A percentile compares a stretch with the other conserved stretches of the same genome.
phyloP scores from a whole-genome alignment of 2,113 vertebrate species.

The Neoarius graeffei region DNA sequence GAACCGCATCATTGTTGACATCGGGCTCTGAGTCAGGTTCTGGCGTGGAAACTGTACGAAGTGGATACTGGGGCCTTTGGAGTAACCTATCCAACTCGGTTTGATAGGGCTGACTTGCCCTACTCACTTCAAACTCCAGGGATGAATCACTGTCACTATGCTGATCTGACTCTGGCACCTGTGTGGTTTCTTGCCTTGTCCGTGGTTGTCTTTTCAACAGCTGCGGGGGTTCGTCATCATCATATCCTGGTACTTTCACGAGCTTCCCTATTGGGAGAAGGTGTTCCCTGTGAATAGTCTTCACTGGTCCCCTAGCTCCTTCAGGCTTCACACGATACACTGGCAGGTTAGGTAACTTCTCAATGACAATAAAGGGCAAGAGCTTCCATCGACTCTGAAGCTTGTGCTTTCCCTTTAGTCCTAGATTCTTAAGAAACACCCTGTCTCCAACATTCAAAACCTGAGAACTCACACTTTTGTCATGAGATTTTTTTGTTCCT shows the following conservation, averaged over 20 bases:
- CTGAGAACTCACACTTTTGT: neutral
- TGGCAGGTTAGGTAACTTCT: neutral
- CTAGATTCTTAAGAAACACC: too few species aligned
- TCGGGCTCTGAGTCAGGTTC: too few species aligned
- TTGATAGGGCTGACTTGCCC: too few species aligned
- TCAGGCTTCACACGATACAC: constrained; percentile 13
- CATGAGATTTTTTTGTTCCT: neutral
- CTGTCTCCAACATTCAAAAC: neutral
- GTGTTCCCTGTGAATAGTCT: constrained; percentile 6
- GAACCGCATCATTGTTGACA: too few species aligned
- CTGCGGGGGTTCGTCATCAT: neutral
- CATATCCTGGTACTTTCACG: neutral
- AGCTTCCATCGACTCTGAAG: neutral
- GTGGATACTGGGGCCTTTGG: too few species aligned
- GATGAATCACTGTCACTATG: too few species aligned
- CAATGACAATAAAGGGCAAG: neutral
- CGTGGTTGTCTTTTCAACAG: neutral
- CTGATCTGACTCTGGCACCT: too few species aligned
- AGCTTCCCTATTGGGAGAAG: neutral
- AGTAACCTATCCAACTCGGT: too few species aligned
- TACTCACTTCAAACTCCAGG: too few species aligned
- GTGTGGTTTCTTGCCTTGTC: neutral
- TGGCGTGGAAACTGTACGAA: too few species aligned
- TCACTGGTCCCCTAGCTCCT: neutral
- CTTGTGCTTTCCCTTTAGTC: neutral